Evolutionary conservation across 1,140 invertebrate genomes (phyloP), one percentile per base, ranked within the genome.

Genomic region (Plectrocnemia conspersa): DNA sequence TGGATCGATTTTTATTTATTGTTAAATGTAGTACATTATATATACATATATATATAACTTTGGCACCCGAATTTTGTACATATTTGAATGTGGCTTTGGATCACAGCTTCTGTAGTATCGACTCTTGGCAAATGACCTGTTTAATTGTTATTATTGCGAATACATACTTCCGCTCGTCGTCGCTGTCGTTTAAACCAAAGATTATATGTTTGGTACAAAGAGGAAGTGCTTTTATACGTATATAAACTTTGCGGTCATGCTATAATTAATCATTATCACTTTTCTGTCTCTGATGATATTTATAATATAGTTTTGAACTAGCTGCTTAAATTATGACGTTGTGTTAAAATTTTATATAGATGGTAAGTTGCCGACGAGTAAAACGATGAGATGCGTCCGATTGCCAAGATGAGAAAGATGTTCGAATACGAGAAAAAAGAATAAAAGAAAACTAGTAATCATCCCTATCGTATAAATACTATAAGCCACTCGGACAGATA

Each of bases 61-160:
- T 61, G 52, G 59, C 59, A 61, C 59, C 59, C 52, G 58, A 58
- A 61, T 55, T 55, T 61, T 61, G 55, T 61, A 58, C 55, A 61
- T 58, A 61, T 42, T 58, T 61, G 59, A 61, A 61, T 61, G 59
- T 58, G 59, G 59, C 59, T 61, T n/a, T 61, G 52, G 59, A 61
- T 61, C 59, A 61, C 59, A 61, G 59, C 59, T 61, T 61, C 56
- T 52, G 59, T 61, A 61, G 59, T 61, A 61, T 61, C 59, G 48
- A 52, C 55, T 61, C 55, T 58, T 58, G 45, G 55, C 55, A 55
- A 61, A 52, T 61, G 54, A 61, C 48, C 59, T 61, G 54, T 61
- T 61, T 49, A 54, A 52, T 54, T 61, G 41, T 54, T 33, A 54
- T 45, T 52, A 52, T 61, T 45, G 59, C 59, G 54, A 56, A 61